Base-by-base conservation (phyloP, 2,113 vertebrate species). In the Campylorhamphus procurvoides region DNA sequence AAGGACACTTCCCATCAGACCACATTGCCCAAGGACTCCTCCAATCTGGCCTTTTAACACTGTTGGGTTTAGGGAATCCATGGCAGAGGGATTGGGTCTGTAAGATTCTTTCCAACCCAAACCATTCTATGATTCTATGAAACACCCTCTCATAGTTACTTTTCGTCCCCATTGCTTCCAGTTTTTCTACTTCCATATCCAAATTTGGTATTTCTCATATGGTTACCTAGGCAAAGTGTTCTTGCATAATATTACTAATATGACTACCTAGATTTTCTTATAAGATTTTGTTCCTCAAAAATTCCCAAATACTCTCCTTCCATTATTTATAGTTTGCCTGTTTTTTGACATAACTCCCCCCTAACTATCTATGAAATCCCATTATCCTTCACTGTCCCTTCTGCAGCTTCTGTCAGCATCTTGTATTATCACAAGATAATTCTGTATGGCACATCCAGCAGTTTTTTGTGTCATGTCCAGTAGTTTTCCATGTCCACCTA, bases 251-350 rank as follows among this genome's bases (percentile, higher is more conserved):
- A 22, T 75, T 75, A 37, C 6, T 33, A 23, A 39, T 35, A 62
- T 8, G 8, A 1, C n/a, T 53, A 50, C 5, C 12, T 59, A 9
- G 14, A 29, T 67, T 63, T 63, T 55, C 10, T 33, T 39, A 2
- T 7, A 35, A 63, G 4, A 1, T 4, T 75, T 90, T 44, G 18
- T 31, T 81, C 27, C 42, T 74, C 18, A 49, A 20, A 60, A 31
- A 0, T 5, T 68, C 18, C 15, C 7, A 20, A 14, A 9, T 29
- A 18, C 1, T 76, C 3, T 20, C 3, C 16, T 89, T 14, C 7
- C 2, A 2, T 39, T 67, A 50, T 10, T 24, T 56, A 3, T 66
- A 50, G 7, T 68, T n/a, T 77, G 8, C 2, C 23, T 7, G 15
- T 37, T 81, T 78, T 28, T 16, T 86, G 62, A 42, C 9, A 18